Conservation (phyloP, 2,888 invertebrate genomes). For the Oscheius sp. region DNA sequence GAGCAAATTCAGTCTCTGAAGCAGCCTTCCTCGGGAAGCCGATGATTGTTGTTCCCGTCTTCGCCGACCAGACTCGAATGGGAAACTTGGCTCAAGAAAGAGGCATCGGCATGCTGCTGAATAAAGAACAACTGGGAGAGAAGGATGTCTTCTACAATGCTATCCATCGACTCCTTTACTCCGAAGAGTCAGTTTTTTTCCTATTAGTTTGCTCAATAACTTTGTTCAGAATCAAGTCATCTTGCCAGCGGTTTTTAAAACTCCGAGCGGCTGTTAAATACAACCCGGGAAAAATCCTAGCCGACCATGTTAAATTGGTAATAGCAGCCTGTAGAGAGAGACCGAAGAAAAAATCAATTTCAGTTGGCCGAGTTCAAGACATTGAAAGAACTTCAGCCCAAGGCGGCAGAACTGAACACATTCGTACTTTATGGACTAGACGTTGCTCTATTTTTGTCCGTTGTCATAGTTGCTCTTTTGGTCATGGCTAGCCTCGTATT, state of each 20-base stretch:
- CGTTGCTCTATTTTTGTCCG: background rate
- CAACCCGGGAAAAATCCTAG: slow-evolving; percentile 12
- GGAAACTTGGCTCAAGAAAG: slow-evolving; percentile 50
- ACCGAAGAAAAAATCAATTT: background rate
- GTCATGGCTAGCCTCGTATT: background rate
- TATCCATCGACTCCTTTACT: slow-evolving; percentile 10
- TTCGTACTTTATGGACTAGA: slow-evolving; percentile 21
- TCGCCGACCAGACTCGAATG: slow-evolving; percentile 74
- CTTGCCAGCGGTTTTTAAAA: slow-evolving; percentile 15
- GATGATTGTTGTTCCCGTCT: slow-evolving; percentile 74
- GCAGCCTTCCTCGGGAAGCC: slow-evolving; percentile 76
- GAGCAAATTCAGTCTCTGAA: slow-evolving; percentile 81
- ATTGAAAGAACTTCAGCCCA: slow-evolving; percentile 20
- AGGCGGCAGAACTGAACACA: slow-evolving; percentile 17
- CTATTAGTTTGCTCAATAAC: background rate
- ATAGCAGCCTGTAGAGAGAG: background rate
- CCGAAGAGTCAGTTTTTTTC: slow-evolving; percentile 1
- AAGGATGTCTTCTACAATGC: background rate
- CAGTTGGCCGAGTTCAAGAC: slow-evolving; percentile 30
- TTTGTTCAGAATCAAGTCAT: slow-evolving; percentile 5
- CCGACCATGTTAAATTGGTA: slow-evolving; percentile 28
- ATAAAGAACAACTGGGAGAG: slow-evolving; percentile 6
- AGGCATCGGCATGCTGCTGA: slow-evolving; percentile 38
- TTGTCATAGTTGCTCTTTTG: background rate
- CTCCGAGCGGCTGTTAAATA: background rate